These are phyloP conservation scores for Galleria mellonella DNA, from an alignment of 1,140 invertebrate genomes.

Conservation along the genomic window DNA sequence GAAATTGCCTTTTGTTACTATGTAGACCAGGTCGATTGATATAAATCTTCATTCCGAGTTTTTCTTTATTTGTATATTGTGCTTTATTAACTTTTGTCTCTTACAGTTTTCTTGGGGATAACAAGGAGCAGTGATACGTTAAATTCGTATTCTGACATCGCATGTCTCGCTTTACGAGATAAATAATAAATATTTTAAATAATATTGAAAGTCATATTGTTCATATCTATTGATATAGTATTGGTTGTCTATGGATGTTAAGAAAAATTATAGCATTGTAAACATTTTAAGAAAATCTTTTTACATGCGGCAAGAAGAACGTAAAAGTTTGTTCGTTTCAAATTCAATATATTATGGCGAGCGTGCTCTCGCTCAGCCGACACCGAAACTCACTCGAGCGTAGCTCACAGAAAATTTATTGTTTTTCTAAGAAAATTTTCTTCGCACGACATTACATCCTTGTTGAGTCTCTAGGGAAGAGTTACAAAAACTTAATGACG, in stretches of 20 bases:
- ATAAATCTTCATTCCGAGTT: too few species aligned
- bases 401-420: conserved; percentile 70
- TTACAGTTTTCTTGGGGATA: too few species aligned
- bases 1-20: too few species aligned
- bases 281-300: conserved; percentile 67
- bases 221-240: too few species aligned
- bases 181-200: too few species aligned
- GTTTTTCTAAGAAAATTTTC: conserved; percentile 73
- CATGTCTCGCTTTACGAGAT: too few species aligned
- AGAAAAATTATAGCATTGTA: conserved; percentile 57
- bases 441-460: conserved; percentile 48
- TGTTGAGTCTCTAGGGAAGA: conserved; percentile 37
- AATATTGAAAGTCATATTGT: too few species aligned
- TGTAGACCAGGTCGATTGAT: too few species aligned
- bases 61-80: too few species aligned
- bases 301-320: conserved; percentile 56
- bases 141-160: too few species aligned
- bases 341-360: conserved; percentile 73
- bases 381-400: conserved; percentile 71
- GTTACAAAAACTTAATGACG: conserved; percentile 51
- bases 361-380: conserved; percentile 69
- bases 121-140: too few species aligned
- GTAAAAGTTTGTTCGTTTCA: conserved; percentile 72
- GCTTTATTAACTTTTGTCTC: too few species aligned
- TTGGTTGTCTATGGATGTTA: conserved; percentile 17